A percentile compares a stretch with the other conserved stretches of the same genome.
These are phyloP conservation scores for Forbesichthys agassizii DNA, from an alignment of 2,113 vertebrate species.

Conservation along the genomic window DNA sequence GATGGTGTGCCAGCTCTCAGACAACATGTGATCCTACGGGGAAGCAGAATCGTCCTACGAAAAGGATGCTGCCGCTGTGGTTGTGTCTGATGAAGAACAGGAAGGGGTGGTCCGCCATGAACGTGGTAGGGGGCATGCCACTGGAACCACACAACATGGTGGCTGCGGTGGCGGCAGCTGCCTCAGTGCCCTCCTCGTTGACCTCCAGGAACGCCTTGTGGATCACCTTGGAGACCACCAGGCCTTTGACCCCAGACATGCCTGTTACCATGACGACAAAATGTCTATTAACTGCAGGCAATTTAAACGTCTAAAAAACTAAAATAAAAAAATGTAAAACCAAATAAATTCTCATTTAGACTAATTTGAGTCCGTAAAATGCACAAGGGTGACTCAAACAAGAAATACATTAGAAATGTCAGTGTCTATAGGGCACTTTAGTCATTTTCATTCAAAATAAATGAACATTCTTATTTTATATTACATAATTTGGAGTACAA, in stretches of 20 bases:
- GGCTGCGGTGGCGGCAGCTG: slow-evolving; percentile 79
- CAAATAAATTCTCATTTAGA: no score
- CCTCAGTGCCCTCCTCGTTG: slow-evolving; percentile 89
- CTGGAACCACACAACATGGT: slow-evolving; percentile 66
- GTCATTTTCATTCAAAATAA: no score
- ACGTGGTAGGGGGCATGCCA: slow-evolving; percentile 45
- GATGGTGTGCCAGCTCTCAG: no score
- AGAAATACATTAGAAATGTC: no score
- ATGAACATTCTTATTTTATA: no score
- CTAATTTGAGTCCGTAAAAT: no score
- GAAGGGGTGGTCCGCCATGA: slow-evolving; percentile 90
- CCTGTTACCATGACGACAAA: slow-evolving; percentile 54
- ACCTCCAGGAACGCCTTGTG: slow-evolving; percentile 89
- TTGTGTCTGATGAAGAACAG: slow-evolving; percentile 88
- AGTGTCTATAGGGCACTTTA: no score
- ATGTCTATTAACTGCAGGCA: no score
- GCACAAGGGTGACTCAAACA: no score
- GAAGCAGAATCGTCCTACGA: slow-evolving; percentile 80
- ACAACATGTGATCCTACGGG: slow-evolving; percentile 48
- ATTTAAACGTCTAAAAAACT: no score
- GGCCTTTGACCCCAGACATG: slow-evolving; percentile 78
- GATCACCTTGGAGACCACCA: slow-evolving; percentile 82
- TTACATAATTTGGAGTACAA: no score
- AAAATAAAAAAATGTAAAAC: no score
- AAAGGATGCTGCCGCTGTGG: slow-evolving; percentile 76